phyloP scores from a whole-genome alignment of 1,140 invertebrate genomes.

The Melipona quadrifasciata region DNA sequence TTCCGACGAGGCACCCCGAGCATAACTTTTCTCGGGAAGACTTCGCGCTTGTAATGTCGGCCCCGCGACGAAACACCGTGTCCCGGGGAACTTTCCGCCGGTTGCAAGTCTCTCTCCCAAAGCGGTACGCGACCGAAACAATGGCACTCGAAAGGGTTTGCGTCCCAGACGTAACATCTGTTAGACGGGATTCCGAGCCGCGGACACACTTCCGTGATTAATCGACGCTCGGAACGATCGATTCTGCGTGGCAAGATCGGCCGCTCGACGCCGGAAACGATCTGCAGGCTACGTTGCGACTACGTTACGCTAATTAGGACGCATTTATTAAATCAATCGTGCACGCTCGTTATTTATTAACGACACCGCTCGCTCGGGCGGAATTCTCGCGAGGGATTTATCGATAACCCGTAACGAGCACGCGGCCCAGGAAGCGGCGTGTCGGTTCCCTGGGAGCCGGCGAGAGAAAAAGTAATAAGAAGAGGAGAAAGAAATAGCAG shows the following conservation, averaged over 20 bases:
- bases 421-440: slow-evolving; percentile 1
- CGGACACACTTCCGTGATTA: slow-evolving; percentile 38
- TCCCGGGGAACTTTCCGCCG: slow-evolving; percentile 58
- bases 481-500: no score
- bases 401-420: slow-evolving; percentile 42
- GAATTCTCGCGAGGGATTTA: slow-evolving; percentile 25
- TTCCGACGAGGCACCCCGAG: slow-evolving; percentile 62
- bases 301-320: slow-evolving; percentile 36
- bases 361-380: not conserved
- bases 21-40: slow-evolving; percentile 65
- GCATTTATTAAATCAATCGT: slow-evolving; percentile 42
- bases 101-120: slow-evolving; percentile 47
- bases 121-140: slow-evolving; percentile 59
- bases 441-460: slow-evolving; percentile 18
- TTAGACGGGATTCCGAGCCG: slow-evolving; percentile 38
- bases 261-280: not conserved
- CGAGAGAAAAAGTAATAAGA: not conserved
- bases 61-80: slow-evolving; percentile 62
- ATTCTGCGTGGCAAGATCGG: slow-evolving; percentile 14
- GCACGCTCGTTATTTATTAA: slow-evolving; percentile 30
- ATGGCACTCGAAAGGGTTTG: slow-evolving; percentile 52
- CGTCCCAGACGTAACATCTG: slow-evolving; percentile 50
- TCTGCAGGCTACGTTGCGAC: not conserved
- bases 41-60: slow-evolving; percentile 66
- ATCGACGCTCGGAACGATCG: slow-evolving; percentile 20